Evolutionary conservation across 2,797 vertebrate genomes (phyloP).

Genomic region (Hemibagrus guttatus): DNA sequence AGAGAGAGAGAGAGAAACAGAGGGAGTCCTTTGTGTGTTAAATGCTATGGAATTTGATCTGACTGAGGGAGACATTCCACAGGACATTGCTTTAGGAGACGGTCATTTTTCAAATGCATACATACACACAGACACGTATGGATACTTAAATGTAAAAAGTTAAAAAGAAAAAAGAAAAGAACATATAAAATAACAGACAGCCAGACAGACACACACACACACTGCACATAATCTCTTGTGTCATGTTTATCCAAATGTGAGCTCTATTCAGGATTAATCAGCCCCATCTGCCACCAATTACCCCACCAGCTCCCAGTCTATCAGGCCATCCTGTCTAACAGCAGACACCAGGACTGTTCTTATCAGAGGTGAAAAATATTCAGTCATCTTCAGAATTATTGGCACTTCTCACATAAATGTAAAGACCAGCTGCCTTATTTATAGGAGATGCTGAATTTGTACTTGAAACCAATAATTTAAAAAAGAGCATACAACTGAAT

Average conservation of each 20-base stretch:
- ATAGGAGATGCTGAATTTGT: background rate
- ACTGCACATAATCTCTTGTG: slow-evolving; percentile 12
- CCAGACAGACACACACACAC: slow-evolving; percentile 24
- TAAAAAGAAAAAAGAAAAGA: background rate
- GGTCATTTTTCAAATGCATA: slow-evolving; percentile 19
- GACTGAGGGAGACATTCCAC: slow-evolving; percentile 53
- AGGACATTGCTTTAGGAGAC: slow-evolving; percentile 36
- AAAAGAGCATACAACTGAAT: background rate
- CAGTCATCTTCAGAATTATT: too few species aligned
- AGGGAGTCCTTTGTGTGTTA: slow-evolving; percentile 52
- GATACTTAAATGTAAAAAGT: background rate
- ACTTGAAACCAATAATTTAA: background rate
- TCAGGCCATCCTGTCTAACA: slow-evolving; percentile 12
- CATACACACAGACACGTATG: slow-evolving; percentile 28
- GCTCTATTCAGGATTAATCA: slow-evolving; percentile 68
- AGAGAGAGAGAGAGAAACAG: slow-evolving; percentile 28
- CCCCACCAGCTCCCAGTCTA: slow-evolving; percentile 65
- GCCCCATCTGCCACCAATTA: slow-evolving; percentile 74
- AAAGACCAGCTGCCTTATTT: background rate
- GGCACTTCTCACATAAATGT: background rate
- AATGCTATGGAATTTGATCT: slow-evolving; percentile 58
- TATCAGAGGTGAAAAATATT: background rate
- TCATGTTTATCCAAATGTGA: slow-evolving; percentile 65
- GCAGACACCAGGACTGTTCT: background rate
- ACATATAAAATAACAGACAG: slow-evolving; percentile 3